These are phyloP conservation scores for Merodon equestris DNA, from an alignment of 2,888 invertebrate genomes.

Conservation along the genomic window DNA sequence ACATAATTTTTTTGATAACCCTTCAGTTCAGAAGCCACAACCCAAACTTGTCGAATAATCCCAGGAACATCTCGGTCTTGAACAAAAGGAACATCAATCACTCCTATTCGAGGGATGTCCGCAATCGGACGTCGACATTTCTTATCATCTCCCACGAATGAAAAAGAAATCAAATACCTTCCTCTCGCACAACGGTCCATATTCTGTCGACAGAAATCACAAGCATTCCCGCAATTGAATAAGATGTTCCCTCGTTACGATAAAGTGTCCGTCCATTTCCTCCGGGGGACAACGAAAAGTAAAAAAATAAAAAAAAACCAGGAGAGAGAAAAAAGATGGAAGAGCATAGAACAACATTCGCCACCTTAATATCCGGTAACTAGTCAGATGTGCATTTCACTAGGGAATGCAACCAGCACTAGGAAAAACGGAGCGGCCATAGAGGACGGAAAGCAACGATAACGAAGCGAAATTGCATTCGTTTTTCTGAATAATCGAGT, in stretches of 20 bases:
- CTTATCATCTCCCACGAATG: conserved; percentile 25
- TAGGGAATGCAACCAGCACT: not conserved
- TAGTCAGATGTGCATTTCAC: conserved; percentile 33
- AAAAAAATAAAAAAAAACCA: conserved; percentile 9
- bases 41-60: no score
- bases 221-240: conserved; percentile 39
- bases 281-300: not conserved
- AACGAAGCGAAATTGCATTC: conserved; percentile 61
- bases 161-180: conserved; percentile 14
- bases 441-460: conserved; percentile 29
- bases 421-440: not conserved
- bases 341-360: conserved; percentile 23
- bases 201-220: conserved; percentile 5
- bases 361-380: conserved; percentile 45
- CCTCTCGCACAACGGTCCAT: not conserved
- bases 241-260: conserved; percentile 31
- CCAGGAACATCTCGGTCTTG: not conserved
- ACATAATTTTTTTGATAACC: no score
- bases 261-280: conserved; percentile 22
- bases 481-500: conserved; percentile 49
- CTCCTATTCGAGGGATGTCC: conserved; percentile 18
- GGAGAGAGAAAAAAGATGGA: not conserved
- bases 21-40: no score
- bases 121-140: conserved; percentile 9
- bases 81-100: conserved; percentile 19